phyloP scores from a whole-genome alignment of 2,888 invertebrate genomes.

The Griposia aprilina region DNA sequence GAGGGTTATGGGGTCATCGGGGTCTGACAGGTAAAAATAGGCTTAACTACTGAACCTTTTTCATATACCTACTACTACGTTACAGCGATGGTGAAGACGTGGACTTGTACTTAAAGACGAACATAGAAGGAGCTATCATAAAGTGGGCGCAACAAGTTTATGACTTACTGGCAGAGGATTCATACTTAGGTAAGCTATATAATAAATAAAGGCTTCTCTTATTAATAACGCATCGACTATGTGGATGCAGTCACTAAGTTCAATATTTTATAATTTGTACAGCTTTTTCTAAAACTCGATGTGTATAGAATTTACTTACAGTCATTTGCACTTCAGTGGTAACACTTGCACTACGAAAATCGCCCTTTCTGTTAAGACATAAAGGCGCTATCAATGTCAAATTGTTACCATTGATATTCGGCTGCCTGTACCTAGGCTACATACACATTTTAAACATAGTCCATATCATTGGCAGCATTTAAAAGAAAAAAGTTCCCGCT shows the following conservation, averaged over 20 bases:
- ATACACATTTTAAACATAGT: not conserved
- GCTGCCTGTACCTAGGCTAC: not conserved
- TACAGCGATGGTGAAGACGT: slow-evolving; percentile 89
- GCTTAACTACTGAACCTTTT: not conserved
- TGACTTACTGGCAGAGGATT: slow-evolving; percentile 94
- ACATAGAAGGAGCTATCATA: slow-evolving; percentile 96
- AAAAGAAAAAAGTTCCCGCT: slow-evolving; percentile 93
- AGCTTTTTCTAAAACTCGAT: not conserved
- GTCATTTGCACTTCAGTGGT: not conserved
- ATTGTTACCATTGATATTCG: not conserved
- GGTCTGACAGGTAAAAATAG: too few relatives aligned
- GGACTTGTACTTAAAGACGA: slow-evolving; percentile 93
- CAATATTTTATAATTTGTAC: not conserved
- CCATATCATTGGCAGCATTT: slow-evolving; percentile 84
- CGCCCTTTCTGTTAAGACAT: not conserved
- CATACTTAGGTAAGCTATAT: slow-evolving; percentile 87
- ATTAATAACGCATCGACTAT: too few relatives aligned
- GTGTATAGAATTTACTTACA: not conserved
- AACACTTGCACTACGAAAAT: not conserved
- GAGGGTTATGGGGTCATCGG: too few relatives aligned
- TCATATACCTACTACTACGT: slow-evolving; percentile 42
- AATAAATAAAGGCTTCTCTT: too few relatives aligned
- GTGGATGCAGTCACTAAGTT: too few relatives aligned
- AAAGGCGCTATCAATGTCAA: not conserved
- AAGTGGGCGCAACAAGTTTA: slow-evolving; percentile 96